Conservation (phyloP, 2,888 invertebrate genomes). For the Aporophyla nigra region DNA sequence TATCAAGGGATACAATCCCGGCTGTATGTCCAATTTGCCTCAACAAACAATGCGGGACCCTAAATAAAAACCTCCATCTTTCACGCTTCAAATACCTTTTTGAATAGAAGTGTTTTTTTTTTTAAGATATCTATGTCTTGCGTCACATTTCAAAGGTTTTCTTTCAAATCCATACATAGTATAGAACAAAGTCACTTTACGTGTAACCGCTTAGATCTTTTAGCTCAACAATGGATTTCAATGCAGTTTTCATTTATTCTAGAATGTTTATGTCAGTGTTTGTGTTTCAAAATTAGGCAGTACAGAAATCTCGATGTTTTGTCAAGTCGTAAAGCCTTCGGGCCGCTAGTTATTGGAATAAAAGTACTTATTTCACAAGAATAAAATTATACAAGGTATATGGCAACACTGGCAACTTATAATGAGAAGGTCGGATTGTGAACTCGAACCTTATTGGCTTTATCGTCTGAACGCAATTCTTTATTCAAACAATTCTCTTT, state of each 20-base stretch:
- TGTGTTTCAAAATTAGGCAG: neutral
- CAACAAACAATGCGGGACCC: slow-evolving; percentile 24
- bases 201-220: neutral
- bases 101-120: slow-evolving; percentile 35
- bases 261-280: too few species aligned
- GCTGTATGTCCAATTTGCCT: slow-evolving; percentile 23
- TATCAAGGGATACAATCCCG: neutral
- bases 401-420: slow-evolving; percentile 8
- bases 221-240: too few species aligned
- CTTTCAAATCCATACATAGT: neutral
- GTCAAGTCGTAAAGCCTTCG: neutral
- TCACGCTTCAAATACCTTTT: slow-evolving; percentile 16
- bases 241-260: too few species aligned
- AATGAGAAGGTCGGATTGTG: slow-evolving; percentile 33
- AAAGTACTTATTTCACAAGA: slow-evolving; percentile 2
- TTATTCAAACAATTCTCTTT: slow-evolving; percentile 43
- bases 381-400: slow-evolving; percentile 19
- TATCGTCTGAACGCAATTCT: slow-evolving; percentile 36
- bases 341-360: neutral
- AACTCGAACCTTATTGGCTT: slow-evolving; percentile 34
- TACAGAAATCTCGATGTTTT: neutral
- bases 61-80: slow-evolving; percentile 17
- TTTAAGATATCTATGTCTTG: neutral
- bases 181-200: neutral
- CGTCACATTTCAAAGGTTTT: slow-evolving; percentile 2